These are phyloP conservation scores for Drosophila nikananu DNA, from an alignment of 1,140 invertebrate species.

Conservation along the genomic window DNA sequence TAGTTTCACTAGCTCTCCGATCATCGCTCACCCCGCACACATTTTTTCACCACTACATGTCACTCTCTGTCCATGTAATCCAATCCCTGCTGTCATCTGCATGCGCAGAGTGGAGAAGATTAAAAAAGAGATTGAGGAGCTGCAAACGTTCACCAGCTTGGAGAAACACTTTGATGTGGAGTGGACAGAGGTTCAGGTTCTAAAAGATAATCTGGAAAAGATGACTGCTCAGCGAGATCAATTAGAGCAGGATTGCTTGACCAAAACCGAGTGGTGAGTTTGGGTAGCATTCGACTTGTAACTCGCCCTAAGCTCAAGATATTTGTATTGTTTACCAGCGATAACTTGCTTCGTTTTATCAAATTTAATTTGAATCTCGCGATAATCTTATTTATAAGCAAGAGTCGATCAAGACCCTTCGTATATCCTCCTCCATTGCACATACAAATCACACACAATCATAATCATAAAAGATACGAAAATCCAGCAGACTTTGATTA, in stretches of 20 bases:
- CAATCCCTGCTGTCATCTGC: conserved; percentile 4
- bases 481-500: neutral
- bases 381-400: no score
- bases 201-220: conserved; percentile 46
- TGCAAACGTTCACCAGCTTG: conserved; percentile 67
- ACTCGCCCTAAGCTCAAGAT: no score
- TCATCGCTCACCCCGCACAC: conserved; percentile 11
- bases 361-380: no score
- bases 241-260: conserved; percentile 52
- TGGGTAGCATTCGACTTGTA: neutral
- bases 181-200: conserved; percentile 39
- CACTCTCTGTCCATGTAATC: conserved; percentile 2
- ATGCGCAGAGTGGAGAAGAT: conserved; percentile 48
- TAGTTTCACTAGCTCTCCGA: neutral
- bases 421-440: neutral
- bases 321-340: no score
- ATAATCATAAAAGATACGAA: neutral
- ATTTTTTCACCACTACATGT: conserved; percentile 6
- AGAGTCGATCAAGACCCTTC: no score
- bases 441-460: neutral
- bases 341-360: no score
- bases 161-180: conserved; percentile 63
- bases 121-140: conserved; percentile 57
- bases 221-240: conserved; percentile 42
- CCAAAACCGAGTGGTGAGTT: conserved; percentile 65